Evolutionary conservation across 2,113 vertebrate genomes (phyloP), one percentile per base, ranked within the genome.

Genomic region (Tyto alba): DNA sequence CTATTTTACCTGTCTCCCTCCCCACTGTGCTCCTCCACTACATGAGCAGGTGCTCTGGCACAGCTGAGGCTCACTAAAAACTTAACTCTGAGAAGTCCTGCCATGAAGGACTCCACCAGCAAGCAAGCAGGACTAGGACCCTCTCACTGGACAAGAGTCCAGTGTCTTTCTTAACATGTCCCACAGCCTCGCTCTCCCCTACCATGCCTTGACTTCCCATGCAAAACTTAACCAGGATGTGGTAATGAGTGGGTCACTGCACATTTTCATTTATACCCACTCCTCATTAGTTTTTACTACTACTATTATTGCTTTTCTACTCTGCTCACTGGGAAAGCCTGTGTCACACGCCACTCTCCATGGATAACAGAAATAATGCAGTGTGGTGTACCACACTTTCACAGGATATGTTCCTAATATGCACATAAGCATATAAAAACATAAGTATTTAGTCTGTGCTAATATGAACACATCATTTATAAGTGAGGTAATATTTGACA

Each of bases 361-460:
- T 10, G 25, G 36, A 26, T 48, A 71, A 40, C 16, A 66, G 56
- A 72, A 88, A 26, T 8, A 36, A 56, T 5, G 8, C 43, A 62
- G 63, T 1, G 1, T 75, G 40, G 36, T 12, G 21, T 30, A 55
- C 10, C 19, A 41, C 14, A 16, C 57, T 36, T 50, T n/a, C 5
- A 6, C 52, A 57, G 22, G 74, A 2, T 6, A 9, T 30, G 47
- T 43, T 91, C 38, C 84, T 53, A 53, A 52, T 48, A 47, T 17
- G 34, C 41, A 41, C 5, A 0, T 3, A 32, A 36, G 27, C 5
- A 29, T 8, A 5, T 57, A 59, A 22, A 22, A 43, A 50, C 14
- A 2, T 9, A 56, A 57, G 22, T 30, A 81, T 47, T 72, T 41
- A 30, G 12, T 38, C 36, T 81, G 64, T n/a, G 57, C 41, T 47